These are phyloP conservation scores for Nysson spinosus DNA, from an alignment of 2,888 invertebrate species.

Conservation along the genomic window DNA sequence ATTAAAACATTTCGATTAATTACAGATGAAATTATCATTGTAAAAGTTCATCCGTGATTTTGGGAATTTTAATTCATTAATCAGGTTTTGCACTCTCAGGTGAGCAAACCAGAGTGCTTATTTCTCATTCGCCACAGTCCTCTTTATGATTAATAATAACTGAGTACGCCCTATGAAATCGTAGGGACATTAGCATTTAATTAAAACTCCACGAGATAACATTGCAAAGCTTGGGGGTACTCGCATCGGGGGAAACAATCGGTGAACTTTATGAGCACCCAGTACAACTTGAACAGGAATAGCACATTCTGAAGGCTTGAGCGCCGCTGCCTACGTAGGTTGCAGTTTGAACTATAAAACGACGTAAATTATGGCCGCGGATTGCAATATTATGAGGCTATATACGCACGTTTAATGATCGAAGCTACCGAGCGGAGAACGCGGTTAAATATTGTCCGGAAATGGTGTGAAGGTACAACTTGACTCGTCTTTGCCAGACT, in stretches of 20 bases:
- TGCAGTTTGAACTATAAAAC: constrained; percentile 78
- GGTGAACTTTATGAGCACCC: constrained; percentile 72
- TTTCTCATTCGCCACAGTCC: not conserved
- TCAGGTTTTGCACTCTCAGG: too few species aligned
- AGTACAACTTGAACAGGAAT: constrained; percentile 72
- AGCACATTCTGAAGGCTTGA: constrained; percentile 72
- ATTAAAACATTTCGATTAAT: too few species aligned
- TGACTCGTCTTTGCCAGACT: constrained; percentile 52
- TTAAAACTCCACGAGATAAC: constrained; percentile 34
- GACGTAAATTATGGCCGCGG: constrained; percentile 77
- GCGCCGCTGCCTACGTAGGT: constrained; percentile 70
- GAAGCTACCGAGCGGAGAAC: constrained; percentile 72
- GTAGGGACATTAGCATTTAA: constrained; percentile 6
- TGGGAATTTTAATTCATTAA: too few species aligned
- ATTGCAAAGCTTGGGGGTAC: constrained; percentile 23
- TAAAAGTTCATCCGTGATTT: too few species aligned
- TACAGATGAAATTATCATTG: too few species aligned
- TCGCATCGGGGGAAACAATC: constrained; percentile 61
- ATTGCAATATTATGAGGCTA: constrained; percentile 78
- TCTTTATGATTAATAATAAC: not conserved
- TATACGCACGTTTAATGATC: constrained; percentile 78
- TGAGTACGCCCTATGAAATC: constrained; percentile 1
- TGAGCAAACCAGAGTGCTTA: too few species aligned
- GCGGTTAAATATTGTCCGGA: constrained; percentile 75
- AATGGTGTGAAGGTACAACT: constrained; percentile 50